A percentile compares a stretch with the other conserved stretches of the same genome.
Conservation (phyloP, 2,797 vertebrate species). For the Choloepus didactylus region DNA sequence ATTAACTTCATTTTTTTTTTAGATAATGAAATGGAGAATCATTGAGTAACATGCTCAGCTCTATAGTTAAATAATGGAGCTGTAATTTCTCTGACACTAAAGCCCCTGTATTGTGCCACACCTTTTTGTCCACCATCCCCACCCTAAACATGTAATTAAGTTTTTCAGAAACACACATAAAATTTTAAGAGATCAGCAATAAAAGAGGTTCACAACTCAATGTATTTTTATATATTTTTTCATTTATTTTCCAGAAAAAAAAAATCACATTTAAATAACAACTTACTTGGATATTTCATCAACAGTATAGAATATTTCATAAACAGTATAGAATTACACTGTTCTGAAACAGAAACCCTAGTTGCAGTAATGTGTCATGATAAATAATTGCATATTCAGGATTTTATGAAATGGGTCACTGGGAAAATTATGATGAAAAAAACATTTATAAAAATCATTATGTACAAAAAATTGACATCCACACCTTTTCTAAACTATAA, state of each 20-base stretch:
- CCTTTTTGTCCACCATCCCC: neutral
- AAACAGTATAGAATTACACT: conserved; percentile 91
- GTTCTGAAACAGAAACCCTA: conserved; percentile 90
- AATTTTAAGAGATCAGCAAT: conserved; percentile 57
- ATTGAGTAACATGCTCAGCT: neutral
- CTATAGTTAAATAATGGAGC: neutral
- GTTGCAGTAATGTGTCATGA: conserved; percentile 88
- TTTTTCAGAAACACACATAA: neutral
- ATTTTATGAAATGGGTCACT: conserved; percentile 86
- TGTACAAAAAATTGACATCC: conserved; percentile 88
- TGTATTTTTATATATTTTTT: conserved; percentile 83
- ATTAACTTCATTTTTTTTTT: neutral
- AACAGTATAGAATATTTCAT: conserved; percentile 85
- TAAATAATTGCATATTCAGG: conserved; percentile 95
- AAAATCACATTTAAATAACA: conserved; percentile 88
- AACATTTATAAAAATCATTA: conserved; percentile 89
- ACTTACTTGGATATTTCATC: conserved; percentile 90
- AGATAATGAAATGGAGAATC: conserved; percentile 8
- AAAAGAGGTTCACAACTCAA: conserved; percentile 60
- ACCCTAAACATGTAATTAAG: neutral
- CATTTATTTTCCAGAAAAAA: conserved; percentile 93
- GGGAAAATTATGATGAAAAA: conserved; percentile 83
- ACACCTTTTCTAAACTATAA: conserved; percentile 87
- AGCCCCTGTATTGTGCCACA: neutral
- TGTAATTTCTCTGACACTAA: neutral